phyloP scores from a whole-genome alignment of 1,140 invertebrate species.

The Formica selysi region DNA sequence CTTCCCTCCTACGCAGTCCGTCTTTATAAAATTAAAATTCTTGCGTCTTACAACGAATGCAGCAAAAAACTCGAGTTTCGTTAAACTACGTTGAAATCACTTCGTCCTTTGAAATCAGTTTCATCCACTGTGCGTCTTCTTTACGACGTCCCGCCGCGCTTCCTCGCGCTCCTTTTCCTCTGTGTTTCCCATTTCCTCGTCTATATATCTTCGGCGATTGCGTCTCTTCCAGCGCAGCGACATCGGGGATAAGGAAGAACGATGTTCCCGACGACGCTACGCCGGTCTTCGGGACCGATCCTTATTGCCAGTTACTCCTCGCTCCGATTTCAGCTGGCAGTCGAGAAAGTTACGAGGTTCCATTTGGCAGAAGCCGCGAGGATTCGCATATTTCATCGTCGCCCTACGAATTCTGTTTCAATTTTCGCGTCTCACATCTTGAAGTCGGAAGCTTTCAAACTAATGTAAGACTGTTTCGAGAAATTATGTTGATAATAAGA shows the following conservation, averaged over 20 bases:
- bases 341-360: constrained; percentile 73
- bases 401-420: constrained; percentile 78
- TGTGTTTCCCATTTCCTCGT: constrained; percentile 51
- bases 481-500: constrained; percentile 56
- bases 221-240: constrained; percentile 62
- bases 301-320: constrained; percentile 57
- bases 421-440: constrained; percentile 76
- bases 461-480: constrained; percentile 41
- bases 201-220: constrained; percentile 64
- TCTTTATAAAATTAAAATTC: constrained; percentile 51
- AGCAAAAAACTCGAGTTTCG: background rate
- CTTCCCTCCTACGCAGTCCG: background rate
- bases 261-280: constrained; percentile 58
- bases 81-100: constrained; percentile 31
- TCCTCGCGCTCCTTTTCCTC: constrained; percentile 31
- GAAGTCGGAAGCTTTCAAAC: constrained; percentile 63
- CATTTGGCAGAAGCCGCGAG: constrained; percentile 68
- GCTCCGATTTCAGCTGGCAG: constrained; percentile 28
- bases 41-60: constrained; percentile 8
- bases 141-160: constrained; percentile 51
- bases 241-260: constrained; percentile 65
- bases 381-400: constrained; percentile 76
- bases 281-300: constrained; percentile 36
- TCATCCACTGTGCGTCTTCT: constrained; percentile 57
- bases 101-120: constrained; percentile 57